These are phyloP conservation scores for Macrotrachela quadricornifera DNA, from an alignment of 1,140 invertebrate genomes.

Conservation along the genomic window DNA sequence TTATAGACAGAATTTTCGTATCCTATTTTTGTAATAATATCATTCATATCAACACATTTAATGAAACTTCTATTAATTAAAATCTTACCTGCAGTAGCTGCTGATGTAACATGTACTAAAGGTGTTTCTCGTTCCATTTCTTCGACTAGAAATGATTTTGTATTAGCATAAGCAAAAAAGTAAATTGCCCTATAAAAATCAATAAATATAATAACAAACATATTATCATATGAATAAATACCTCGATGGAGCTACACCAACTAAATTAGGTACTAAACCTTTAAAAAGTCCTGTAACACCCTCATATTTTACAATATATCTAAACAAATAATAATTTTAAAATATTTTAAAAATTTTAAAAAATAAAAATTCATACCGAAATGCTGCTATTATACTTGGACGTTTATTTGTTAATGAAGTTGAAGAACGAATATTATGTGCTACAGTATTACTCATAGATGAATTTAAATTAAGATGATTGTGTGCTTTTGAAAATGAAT, in stretches of 20 bases:
- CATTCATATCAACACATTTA: too few species aligned
- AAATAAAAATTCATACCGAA: too few species aligned
- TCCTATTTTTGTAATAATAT: too few species aligned
- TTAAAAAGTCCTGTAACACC: constrained; percentile 78
- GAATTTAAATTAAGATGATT: background rate
- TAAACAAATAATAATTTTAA: constrained; percentile 19
- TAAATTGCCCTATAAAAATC: constrained; percentile 61
- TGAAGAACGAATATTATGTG: background rate
- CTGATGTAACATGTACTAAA: too few species aligned
- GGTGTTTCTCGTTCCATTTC: too few species aligned
- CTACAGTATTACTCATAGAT: background rate
- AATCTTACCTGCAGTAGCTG: too few species aligned
- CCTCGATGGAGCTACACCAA: constrained; percentile 83
- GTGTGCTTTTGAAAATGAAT: background rate
- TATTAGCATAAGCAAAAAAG: constrained; percentile 46
- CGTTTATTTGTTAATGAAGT: background rate
- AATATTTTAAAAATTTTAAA: background rate
- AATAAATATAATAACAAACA: background rate
- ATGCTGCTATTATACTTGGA: background rate
- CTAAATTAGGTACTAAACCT: constrained; percentile 82
- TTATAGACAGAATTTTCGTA: too few species aligned
- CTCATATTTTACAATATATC: constrained; percentile 74
- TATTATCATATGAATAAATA: constrained; percentile 14
- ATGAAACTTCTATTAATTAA: too few species aligned
- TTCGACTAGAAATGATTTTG: background rate